Conservation (phyloP, 2,113 vertebrate species). For the Pyrgilauda ruficollis region DNA sequence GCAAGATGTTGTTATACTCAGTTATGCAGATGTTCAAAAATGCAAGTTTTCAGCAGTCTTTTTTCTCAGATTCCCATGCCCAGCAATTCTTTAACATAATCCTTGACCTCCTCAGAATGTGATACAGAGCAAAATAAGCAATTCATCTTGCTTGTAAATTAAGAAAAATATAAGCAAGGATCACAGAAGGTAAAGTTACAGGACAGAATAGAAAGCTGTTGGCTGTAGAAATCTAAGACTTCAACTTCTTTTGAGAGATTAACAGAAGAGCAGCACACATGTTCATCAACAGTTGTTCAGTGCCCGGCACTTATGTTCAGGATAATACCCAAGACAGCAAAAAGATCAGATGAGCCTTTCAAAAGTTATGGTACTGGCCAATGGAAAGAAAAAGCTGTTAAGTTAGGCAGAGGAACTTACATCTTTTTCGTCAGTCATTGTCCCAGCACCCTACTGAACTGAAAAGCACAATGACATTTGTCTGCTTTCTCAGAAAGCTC, state of each 20-base stretch:
- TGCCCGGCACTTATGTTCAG: neutral
- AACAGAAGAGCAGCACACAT: neutral
- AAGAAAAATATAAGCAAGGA: neutral
- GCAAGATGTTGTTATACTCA: neutral
- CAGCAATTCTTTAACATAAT: neutral
- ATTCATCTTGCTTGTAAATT: neutral
- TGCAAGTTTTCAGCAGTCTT: neutral
- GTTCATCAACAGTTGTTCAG: neutral
- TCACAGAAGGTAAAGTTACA: neutral
- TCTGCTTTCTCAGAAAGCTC: neutral
- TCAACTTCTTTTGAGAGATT: neutral
- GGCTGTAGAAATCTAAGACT: neutral
- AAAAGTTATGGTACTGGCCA: neutral
- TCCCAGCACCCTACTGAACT: neutral
- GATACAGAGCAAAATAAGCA: neutral
- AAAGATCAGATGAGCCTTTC: neutral
- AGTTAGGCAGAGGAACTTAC: neutral
- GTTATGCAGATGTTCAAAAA: neutral
- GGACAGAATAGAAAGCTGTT: neutral
- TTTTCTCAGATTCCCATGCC: neutral
- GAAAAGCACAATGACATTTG: neutral
- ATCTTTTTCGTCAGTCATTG: neutral
- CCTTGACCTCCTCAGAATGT: neutral
- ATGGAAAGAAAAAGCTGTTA: neutral
- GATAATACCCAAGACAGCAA: neutral